Base-by-base conservation (phyloP, 2,113 vertebrate genomes). In the Rhinogobius similis region DNA sequence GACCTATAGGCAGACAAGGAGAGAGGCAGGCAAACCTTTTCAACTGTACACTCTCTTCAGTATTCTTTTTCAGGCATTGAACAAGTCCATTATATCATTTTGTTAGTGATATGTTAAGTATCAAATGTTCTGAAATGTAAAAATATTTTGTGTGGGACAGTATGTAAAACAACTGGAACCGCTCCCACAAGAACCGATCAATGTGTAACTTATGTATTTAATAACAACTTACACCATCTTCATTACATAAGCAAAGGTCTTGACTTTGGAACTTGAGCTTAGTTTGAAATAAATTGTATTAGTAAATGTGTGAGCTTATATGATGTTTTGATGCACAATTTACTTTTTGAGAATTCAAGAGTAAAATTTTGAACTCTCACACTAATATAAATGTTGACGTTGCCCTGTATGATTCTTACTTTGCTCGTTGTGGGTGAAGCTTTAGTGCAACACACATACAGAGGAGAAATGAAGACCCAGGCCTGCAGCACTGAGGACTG, bases 381-480 rank as follows among this genome's bases (percentile, higher is more conserved):
- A 50, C 52, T 24, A 2, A 8, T 21, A 50, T 50, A n/a, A n/a
- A 50, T 10, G n/a, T n/a, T n/a, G 46, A 21, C 18, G 20, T 10
- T n/a, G 20, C 9, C 7, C 18, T 50, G 46, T 20, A 10, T 46
- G 43, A 46, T 14, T 18, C 23, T 55, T 55, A 6, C 27, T 32
- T 59, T 59, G 53, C 38, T 55, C 2, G 18, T 62, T 53, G 50
- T 65, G 10, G 50, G 67, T 66, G 70, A 61, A 70, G 70, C 63
- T 70, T 63, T 50, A 41, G 79, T 77, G 77, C 72, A 68, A 77
- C 79, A 50, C 50, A 72, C 88, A 88, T 88, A 86, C 88, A 87
- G 68, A 59, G 43, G 65, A 70, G 68, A 10, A 80, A 13, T 13
- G 23, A 50, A n/a, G 46, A 50, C 46, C 6, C 18, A 48, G 2